Base-by-base conservation (phyloP, 2,888 invertebrate genomes). In the Torymus aiolomorphi region DNA sequence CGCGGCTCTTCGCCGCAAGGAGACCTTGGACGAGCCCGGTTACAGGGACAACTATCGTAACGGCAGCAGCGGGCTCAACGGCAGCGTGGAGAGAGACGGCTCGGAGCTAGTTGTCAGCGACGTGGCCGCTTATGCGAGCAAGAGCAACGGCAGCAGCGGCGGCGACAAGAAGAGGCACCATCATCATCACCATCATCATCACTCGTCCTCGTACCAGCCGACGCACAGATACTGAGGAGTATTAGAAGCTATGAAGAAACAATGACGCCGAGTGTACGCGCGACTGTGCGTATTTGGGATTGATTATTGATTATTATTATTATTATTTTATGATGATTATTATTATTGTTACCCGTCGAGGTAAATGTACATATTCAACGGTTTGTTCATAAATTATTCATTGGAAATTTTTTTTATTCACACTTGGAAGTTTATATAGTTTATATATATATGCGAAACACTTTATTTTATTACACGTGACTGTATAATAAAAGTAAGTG, bases 21-120 rank as follows among this genome's bases (percentile, higher is more conserved):
- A 95, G 85, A 94, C 94, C 54, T 90, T 95, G 86, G 95, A 95
- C 90, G 94, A 94, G 86, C 94, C 94, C 83, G 88, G 89, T 80
- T 89, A 90, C 81, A 87, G 89, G 88, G 92, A 89, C 65, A 89
- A 86, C 84, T 87, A 84, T 16, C 78, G 80, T 49, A 82, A 73
- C 71, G 81, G 76, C 56, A 78, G 70, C 66, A 63, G 20, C 2
- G 20, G 20, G 20, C 20, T 65, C 65, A 86, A 85, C 81, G 87
- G 86, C 80, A 89, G 87, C 78, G 87, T 88, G 24, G 88, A 90
- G 57, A 89, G 91, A 57, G 96, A 96, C 86, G 95, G 95, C 65
- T 95, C 95, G 0, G 96, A 96, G 89, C 91, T 96, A 86, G 95
- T 95, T 62, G 94, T 95, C 14, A 94, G 94, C 14, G 95, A 95